Evolutionary conservation across 2,113 vertebrate genomes (phyloP), one percentile per base, ranked within the genome.

Genomic region (Paedocypris sp.): DNA sequence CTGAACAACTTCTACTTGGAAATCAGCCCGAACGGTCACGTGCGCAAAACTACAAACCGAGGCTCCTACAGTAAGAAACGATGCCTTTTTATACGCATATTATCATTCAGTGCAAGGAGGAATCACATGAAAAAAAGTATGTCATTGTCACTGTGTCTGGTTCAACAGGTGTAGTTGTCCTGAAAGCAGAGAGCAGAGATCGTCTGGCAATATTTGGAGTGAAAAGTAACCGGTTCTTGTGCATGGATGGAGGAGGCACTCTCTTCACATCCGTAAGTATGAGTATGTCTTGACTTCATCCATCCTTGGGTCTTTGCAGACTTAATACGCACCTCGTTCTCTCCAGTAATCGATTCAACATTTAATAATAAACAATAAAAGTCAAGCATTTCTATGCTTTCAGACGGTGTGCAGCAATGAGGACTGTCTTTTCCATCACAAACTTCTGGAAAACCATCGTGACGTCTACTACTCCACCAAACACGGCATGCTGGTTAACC

Each of bases 1-100:
- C 59, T 84, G 19, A 88, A 77, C 80, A 93, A 88, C 79, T 90
- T 88, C 80, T 93, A 95, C 74, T 81, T 98, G 67, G 91, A 93
- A 68, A 94, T 98, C 79, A 83, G 80, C 0, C 54, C 80, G 0
- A 88, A 89, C 0, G 93, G 95, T 43, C 82, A 78, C 0, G 70
- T 98, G 51, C 84, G 91, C 3, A 91, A 90, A 29, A 79, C 80
- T 0, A 84, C 89, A 2, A 70, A 79, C 38, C 87, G 91, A 75
- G 91, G 87, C 46, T 82, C 91, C 58, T 91, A 91, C 69, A 98
- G 95, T 98, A 80, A 92, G 93, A 84, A 19, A 11, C 23, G 5
- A 43, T 9, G 2, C 6, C 6, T 49, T 5, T 48, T 50, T 23
- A 45, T 10, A 13, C 3, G 11, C 25, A 13, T 62, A 16, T 39